Percentiles rank a stretch among this genome's conserved stretches.
phyloP scores from a whole-genome alignment of 2,113 vertebrate species.

The Apteryx owenii region DNA sequence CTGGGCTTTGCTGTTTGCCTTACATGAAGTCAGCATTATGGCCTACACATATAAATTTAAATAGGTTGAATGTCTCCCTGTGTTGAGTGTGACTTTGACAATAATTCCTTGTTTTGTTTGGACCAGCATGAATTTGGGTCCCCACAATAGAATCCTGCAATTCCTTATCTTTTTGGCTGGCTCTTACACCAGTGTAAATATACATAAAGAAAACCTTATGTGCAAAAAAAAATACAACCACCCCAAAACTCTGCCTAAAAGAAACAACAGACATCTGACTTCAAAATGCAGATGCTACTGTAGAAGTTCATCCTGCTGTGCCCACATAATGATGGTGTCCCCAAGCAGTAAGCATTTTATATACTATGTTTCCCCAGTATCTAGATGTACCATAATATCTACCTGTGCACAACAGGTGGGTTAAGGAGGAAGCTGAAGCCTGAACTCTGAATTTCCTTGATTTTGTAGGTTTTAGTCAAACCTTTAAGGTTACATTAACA shows the following conservation, averaged over 20 bases:
- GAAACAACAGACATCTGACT: neutral
- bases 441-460: constrained; percentile 8
- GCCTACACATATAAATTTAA: neutral
- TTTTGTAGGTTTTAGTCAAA: neutral
- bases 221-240: neutral
- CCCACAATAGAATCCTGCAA: neutral
- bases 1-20: neutral
- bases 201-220: neutral
- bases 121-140: neutral
- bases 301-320: neutral
- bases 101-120: neutral
- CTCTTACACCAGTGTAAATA: neutral
- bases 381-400: neutral
- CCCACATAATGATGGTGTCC: neutral
- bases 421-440: neutral
- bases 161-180: neutral
- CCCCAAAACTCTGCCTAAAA: neutral
- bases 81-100: neutral
- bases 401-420: neutral
- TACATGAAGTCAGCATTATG: neutral
- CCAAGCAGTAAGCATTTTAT: neutral
- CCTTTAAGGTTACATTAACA: constrained; percentile 33
- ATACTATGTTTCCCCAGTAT: neutral
- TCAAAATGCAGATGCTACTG: neutral
- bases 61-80: neutral